Percentiles rank a stretch among this genome's conserved stretches.
These are phyloP conservation scores for Druceiella hillmani DNA, from an alignment of 2,888 invertebrate species.

Conservation along the genomic window DNA sequence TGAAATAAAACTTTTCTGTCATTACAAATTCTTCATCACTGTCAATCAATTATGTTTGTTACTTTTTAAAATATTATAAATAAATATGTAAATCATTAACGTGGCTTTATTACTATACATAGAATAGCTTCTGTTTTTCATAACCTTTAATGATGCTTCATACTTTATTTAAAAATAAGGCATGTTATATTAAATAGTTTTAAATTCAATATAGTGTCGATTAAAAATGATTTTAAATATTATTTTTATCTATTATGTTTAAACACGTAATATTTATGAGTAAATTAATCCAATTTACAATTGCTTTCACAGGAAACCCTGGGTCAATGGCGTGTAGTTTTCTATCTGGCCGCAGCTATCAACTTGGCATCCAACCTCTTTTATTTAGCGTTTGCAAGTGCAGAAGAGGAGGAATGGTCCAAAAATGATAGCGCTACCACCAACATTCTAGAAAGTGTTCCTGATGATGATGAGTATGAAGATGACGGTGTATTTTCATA, in stretches of 20 bases:
- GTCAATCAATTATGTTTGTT: too few relatives aligned
- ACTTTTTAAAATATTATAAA: too few relatives aligned
- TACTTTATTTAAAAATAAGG: background rate
- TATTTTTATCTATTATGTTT: too few relatives aligned
- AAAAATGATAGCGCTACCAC: constrained; percentile 15
- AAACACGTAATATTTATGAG: too few relatives aligned
- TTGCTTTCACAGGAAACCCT: constrained; percentile 62
- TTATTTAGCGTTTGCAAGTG: constrained; percentile 74
- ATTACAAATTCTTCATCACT: too few relatives aligned
- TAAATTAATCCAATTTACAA: too few relatives aligned
- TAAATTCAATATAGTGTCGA: too few relatives aligned
- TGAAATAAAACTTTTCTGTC: background rate
- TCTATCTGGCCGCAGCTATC: constrained; percentile 73
- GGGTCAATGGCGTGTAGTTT: constrained; percentile 70
- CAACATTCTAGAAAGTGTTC: background rate
- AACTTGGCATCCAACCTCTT: constrained; percentile 70
- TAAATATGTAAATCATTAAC: too few relatives aligned
- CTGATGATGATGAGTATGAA: background rate
- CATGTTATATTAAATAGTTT: background rate
- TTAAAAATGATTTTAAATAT: too few relatives aligned
- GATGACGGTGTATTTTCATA: background rate
- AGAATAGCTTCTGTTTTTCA: too few relatives aligned
- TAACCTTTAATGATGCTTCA: too few relatives aligned
- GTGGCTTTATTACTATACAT: too few relatives aligned
- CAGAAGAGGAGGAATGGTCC: constrained; percentile 68